Evolutionary conservation across 2,797 vertebrate species (phyloP), one percentile per base, ranked within the genome.

Genomic region (Hemibagrus guttatus): DNA sequence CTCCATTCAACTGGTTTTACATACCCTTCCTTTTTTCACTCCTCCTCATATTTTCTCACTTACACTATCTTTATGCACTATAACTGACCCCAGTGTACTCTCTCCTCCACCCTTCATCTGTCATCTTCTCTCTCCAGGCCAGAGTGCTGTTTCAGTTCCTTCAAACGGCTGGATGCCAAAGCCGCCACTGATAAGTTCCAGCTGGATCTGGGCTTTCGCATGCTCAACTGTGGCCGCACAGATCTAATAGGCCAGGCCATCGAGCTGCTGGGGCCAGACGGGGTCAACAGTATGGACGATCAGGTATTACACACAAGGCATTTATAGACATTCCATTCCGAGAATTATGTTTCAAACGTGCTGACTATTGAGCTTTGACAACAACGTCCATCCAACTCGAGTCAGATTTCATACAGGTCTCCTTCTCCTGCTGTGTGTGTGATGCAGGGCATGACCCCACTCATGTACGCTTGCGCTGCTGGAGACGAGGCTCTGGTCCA

Each of bases 401-500:
- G 0, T 90, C 66, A 66, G 84, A 88, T 83, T 81, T 85, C 49
- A 76, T 76, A 58, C 66, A 63, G 14, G 17, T 54, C 5, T 3
- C 46, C 86, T 59, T 14, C 14, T 17, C n/a, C 52, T 19, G 26
- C 42, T 17, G 76, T 81, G 84, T 87, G 28, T 84, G 76, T 86
- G 81, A 68, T 74, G 0, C 89, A 99, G 98, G 98, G 98, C 19
- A 97, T 99, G 98, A 99, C 98, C 17, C 98, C 98, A 0, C 94
- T 99, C 56, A 99, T 99, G 98, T 99, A 99, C 0, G 98, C 98
- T 90, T 99, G 98, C 59, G 97, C 98, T 61, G 96, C 97, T 75
- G 98, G 98, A 91, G 98, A 99, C 1, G 98, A 99, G 90, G 98
- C 98, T 64, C 96, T 99, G 92, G 98, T 99, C 85, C 98, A 99